Conservation (phyloP, 2,888 invertebrate species). For the Phalera bucephala region DNA sequence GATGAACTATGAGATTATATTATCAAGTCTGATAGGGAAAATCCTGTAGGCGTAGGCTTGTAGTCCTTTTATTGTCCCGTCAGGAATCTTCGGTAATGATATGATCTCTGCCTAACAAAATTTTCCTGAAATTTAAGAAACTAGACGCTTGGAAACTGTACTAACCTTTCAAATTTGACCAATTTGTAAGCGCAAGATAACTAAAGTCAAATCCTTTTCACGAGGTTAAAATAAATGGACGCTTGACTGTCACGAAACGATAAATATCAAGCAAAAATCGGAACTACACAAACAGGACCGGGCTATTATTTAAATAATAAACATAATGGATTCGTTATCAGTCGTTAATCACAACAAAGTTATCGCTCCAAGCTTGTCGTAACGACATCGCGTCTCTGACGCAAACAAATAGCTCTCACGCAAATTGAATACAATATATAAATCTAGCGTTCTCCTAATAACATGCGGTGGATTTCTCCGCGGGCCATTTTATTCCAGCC, state of each 20-base stretch:
- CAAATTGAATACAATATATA: constrained; percentile 80
- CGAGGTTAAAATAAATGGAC: not conserved
- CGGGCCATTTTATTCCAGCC: constrained; percentile 75
- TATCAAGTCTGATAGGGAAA: not conserved
- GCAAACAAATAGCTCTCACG: constrained; percentile 69
- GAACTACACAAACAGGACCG: constrained; percentile 11
- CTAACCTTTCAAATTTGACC: not conserved
- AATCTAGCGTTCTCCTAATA: constrained; percentile 74
- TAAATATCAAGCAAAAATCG: constrained; percentile 2
- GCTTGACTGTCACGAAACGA: not conserved
- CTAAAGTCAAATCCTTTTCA: constrained; percentile 1
- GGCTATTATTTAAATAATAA: constrained; percentile 23
- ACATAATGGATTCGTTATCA: constrained; percentile 35
- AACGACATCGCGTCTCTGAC: constrained; percentile 41
- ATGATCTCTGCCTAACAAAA: too few species aligned
- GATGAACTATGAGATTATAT: too few species aligned
- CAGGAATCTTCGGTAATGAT: too few species aligned
- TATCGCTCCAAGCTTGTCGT: constrained; percentile 43
- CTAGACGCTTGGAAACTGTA: not conserved
- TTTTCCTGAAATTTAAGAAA: too few species aligned
- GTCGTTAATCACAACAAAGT: constrained; percentile 47
- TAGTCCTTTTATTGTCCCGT: too few species aligned
- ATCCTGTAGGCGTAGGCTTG: too few species aligned
- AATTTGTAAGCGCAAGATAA: not conserved
- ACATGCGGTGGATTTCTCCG: constrained; percentile 75